Conservation (phyloP, 1,140 invertebrate genomes). For the Leptonema lineaticorne region DNA sequence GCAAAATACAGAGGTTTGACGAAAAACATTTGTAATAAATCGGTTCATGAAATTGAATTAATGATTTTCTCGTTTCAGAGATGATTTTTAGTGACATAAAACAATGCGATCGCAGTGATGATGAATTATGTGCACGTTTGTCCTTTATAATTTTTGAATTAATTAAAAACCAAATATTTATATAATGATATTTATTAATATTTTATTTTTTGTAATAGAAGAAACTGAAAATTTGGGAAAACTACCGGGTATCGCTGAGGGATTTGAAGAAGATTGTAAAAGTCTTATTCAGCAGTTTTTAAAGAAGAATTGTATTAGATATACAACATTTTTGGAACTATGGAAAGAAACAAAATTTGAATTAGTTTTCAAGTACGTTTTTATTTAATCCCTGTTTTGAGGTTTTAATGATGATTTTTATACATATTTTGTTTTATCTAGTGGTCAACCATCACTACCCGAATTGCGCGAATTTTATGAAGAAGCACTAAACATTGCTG, state of each 20-base stretch:
- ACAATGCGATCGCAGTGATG: too few relatives aligned
- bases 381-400: background rate
- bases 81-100: too few relatives aligned
- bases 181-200: too few relatives aligned
- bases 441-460: slow-evolving; percentile 11
- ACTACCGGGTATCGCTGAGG: background rate
- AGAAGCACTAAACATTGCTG: slow-evolving; percentile 5
- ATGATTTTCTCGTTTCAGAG: too few relatives aligned
- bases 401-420: background rate
- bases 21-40: too few relatives aligned
- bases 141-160: too few relatives aligned
- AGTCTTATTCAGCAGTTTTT: background rate
- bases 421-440: background rate
- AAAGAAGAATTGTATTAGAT: background rate
- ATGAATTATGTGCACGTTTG: too few relatives aligned
- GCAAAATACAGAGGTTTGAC: too few relatives aligned
- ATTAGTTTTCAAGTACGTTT: background rate
- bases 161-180: too few relatives aligned
- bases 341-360: slow-evolving; percentile 23
- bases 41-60: too few relatives aligned
- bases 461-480: slow-evolving; percentile 25
- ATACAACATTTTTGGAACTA: background rate
- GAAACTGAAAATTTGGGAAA: too few relatives aligned
- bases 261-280: slow-evolving; percentile 17
- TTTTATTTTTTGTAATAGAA: too few relatives aligned